phyloP scores from a whole-genome alignment of 2,888 invertebrate species.

The Eilema depressum region DNA sequence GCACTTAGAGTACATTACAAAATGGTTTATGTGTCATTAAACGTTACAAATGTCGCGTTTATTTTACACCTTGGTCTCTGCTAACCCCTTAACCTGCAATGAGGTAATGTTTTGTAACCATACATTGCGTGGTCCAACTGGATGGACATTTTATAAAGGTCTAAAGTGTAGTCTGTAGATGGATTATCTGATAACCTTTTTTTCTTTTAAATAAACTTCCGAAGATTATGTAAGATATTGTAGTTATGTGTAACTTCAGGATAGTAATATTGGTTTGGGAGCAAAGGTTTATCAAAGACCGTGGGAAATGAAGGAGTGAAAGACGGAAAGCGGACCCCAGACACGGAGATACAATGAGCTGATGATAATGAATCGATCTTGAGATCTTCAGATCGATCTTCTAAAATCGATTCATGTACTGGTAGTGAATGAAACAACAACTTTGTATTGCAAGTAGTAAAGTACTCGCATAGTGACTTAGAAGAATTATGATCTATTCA shows the following conservation, averaged over 20 bases:
- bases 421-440: too few species aligned
- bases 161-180: slow-evolving; percentile 3
- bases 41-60: slow-evolving; percentile 26
- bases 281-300: background rate
- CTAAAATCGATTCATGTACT: too few species aligned
- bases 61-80: slow-evolving; percentile 22
- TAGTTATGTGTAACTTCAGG: background rate
- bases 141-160: background rate
- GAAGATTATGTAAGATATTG: background rate
- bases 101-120: slow-evolving; percentile 12
- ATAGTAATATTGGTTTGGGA: background rate
- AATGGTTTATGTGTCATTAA: slow-evolving; percentile 21
- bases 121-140: slow-evolving; percentile 7
- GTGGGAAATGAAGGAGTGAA: background rate
- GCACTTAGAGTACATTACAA: slow-evolving; percentile 16
- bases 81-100: slow-evolving; percentile 24
- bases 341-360: too few species aligned
- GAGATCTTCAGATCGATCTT: too few species aligned
- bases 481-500: too few species aligned
- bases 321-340: background rate
- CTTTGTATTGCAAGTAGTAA: too few species aligned
- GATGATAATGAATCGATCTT: too few species aligned
- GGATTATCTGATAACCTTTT: background rate
- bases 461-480: too few species aligned
- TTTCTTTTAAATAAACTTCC: background rate